These are phyloP conservation scores for Strigamia transsilvanica DNA, from an alignment of 2,888 invertebrate genomes.

Conservation along the genomic window DNA sequence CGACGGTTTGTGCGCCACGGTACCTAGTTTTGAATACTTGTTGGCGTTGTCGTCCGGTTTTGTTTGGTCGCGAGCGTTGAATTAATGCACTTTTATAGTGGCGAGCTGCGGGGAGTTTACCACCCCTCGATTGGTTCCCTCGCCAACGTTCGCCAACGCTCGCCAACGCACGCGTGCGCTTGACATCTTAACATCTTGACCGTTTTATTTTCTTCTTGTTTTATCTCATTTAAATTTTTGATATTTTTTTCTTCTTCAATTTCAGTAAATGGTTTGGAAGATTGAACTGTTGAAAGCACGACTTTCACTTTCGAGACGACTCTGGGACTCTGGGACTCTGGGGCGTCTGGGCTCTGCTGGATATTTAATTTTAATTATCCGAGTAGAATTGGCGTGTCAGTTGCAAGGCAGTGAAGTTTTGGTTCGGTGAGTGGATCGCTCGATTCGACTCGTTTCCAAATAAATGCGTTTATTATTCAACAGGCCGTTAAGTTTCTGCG, in stretches of 20 bases:
- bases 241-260: neutral
- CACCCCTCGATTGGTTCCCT: neutral
- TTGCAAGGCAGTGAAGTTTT: neutral
- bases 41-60: no score
- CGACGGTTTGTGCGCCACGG: no score
- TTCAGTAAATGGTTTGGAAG: neutral
- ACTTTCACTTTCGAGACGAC: neutral
- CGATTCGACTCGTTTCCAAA: neutral
- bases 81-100: no score
- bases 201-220: neutral
- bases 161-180: neutral
- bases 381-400: neutral
- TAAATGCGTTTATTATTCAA: no score
- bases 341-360: no score
- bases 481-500: neutral
- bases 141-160: neutral
- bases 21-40: no score
- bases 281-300: no score
- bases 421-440: neutral
- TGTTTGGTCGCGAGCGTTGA: no score
- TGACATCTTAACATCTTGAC: neutral
- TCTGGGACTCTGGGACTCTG: no score
- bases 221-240: no score
- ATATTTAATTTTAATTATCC: neutral
- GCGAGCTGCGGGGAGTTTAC: no score